A percentile compares a stretch with the other conserved stretches of the same genome.
Conservation (phyloP, 1,140 invertebrate species). For the Lasaia peninsularis region DNA sequence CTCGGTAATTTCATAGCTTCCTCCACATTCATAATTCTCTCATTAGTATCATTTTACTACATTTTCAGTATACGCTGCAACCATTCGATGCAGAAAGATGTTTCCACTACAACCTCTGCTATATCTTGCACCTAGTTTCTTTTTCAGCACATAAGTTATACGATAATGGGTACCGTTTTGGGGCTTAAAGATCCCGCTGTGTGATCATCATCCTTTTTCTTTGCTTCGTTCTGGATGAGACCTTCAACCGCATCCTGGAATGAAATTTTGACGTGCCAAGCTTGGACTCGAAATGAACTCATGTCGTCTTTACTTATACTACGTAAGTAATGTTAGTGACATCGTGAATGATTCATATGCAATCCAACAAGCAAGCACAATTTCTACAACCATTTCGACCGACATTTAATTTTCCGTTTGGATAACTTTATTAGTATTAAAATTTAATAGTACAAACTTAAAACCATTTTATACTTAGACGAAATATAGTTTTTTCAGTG, state of each 20-base stretch:
- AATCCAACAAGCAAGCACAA: conserved; percentile 5
- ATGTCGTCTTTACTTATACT: not conserved
- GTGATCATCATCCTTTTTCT: conserved; percentile 52
- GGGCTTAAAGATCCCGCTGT: conserved; percentile 35
- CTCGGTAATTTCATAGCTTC: too few species aligned
- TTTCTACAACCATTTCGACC: not conserved
- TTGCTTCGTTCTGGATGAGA: conserved; percentile 49
- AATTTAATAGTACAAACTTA: not conserved
- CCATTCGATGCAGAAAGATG: too few species aligned
- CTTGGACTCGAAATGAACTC: conserved; percentile 33
- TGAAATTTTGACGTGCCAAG: conserved; percentile 60
- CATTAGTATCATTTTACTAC: too few species aligned
- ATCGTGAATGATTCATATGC: not conserved
- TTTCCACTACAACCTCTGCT: too few species aligned
- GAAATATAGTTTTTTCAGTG: too few species aligned
- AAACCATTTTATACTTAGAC: conserved; percentile 3
- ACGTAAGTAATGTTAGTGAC: conserved; percentile 6
- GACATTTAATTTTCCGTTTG: not conserved
- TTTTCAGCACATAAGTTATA: not conserved
- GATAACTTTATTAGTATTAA: not conserved
- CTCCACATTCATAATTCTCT: too few species aligned
- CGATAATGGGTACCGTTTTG: conserved; percentile 46
- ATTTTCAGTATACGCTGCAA: too few species aligned
- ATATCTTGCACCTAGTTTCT: too few species aligned
- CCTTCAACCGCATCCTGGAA: conserved; percentile 64